A percentile compares a stretch with the other conserved stretches of the same genome.
These are phyloP conservation scores for Dryas iulia DNA, from an alignment of 1,140 invertebrate genomes.

Conservation along the genomic window DNA sequence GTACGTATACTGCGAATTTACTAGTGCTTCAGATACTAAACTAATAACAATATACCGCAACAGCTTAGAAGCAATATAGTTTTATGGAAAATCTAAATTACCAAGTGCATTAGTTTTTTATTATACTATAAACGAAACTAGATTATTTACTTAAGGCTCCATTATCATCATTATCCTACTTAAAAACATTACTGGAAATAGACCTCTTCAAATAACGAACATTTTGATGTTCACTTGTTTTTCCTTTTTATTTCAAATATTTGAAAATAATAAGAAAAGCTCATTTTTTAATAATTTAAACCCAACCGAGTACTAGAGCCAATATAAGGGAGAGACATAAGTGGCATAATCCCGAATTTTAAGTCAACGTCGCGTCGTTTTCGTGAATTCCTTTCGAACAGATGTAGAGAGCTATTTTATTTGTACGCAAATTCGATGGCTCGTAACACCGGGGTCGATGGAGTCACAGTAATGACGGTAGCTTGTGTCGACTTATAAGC, in stretches of 20 bases:
- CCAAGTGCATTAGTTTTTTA: background rate
- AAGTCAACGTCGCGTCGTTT: slow-evolving; percentile 9
- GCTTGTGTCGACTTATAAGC: slow-evolving; percentile 7
- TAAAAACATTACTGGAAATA: background rate
- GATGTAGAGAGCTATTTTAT: background rate
- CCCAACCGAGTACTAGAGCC: background rate
- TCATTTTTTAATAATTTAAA: too few species aligned
- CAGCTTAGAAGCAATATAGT: background rate
- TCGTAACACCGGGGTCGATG: slow-evolving; percentile 7
- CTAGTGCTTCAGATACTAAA: background rate
- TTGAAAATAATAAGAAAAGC: too few species aligned
- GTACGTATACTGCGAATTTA: slow-evolving; percentile 7
- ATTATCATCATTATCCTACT: background rate
- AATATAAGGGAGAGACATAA: background rate
- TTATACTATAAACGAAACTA: background rate
- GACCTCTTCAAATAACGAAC: background rate
- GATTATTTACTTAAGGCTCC: background rate
- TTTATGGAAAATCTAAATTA: background rate
- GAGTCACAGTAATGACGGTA: slow-evolving; percentile 7
- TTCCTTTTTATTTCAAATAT: too few species aligned
- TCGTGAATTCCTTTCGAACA: background rate
- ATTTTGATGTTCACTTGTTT: too few species aligned
- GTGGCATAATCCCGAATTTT: background rate
- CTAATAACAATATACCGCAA: background rate
- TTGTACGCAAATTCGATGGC: slow-evolving; percentile 6